These are phyloP conservation scores for Nautilus pompilius DNA, from an alignment of 1,140 invertebrate species.

Conservation along the genomic window DNA sequence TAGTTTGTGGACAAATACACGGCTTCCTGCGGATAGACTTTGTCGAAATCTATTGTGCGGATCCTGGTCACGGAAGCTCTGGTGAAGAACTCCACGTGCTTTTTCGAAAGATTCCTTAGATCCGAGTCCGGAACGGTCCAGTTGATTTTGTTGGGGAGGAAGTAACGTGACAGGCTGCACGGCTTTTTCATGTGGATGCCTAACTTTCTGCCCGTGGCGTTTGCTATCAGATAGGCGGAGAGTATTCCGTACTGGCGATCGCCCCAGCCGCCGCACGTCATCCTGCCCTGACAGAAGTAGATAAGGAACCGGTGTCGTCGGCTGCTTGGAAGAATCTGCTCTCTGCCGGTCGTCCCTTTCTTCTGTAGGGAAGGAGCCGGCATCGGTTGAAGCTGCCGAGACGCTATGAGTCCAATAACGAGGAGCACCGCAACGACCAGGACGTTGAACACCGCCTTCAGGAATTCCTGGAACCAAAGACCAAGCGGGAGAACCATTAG, in stretches of 20 bases:
- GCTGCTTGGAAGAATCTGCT: too few relatives aligned
- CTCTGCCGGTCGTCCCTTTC: too few relatives aligned
- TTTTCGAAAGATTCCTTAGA: background rate
- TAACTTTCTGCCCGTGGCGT: constrained; percentile 17
- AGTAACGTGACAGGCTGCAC: constrained; percentile 18
- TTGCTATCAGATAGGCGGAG: constrained; percentile 18
- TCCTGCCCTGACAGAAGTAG: constrained; percentile 14
- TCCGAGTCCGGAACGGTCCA: constrained; percentile 14
- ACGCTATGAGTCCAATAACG: too few relatives aligned
- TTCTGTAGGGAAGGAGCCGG: too few relatives aligned
- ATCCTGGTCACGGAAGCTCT: background rate
- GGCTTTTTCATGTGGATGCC: constrained; percentile 21
- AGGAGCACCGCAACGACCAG: too few relatives aligned
- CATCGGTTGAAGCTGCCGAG: too few relatives aligned
- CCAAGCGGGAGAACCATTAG: too few relatives aligned
- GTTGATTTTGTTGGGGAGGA: constrained; percentile 15
- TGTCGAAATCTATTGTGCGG: constrained; percentile 16
- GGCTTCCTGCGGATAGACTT: constrained; percentile 8
- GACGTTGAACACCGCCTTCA: too few relatives aligned
- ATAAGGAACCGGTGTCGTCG: too few relatives aligned
- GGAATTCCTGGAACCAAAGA: too few relatives aligned
- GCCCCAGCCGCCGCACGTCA: constrained; percentile 26
- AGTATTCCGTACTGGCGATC: constrained; percentile 27
- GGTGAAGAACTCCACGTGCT: background rate
- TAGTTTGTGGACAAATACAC: constrained; percentile 17